Evolutionary conservation across 2,797 vertebrate species (phyloP), one percentile per base, ranked within the genome.

Genomic region (Chelidonichthys spinosus): DNA sequence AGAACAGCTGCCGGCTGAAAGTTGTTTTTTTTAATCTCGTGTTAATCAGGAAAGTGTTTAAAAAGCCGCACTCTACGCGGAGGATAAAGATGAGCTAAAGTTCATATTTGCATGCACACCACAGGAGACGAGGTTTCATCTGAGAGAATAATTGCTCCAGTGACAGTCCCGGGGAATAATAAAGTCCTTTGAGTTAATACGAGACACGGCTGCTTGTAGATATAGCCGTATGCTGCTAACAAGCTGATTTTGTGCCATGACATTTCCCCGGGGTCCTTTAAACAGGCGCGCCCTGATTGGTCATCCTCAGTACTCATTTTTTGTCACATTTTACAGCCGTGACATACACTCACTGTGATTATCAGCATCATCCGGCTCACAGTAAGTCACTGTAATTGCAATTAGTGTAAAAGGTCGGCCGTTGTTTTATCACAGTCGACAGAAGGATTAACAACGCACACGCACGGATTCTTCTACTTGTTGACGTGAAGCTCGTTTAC

Each of bases 331-430:
- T 90, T 85, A 91, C 84, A 79, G 82, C 88, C 66, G 49, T 73
- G 88, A 87, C 86, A 83, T 77, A 86, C 74, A 79, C 68, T 73
- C 47, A 25, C 67, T 43, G 39, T 84, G 80, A 88, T 90, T 86
- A 88, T 80, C 84, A 83, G 86, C 81, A 75, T 63, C 25, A 73
- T 25, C 76, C 15, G 40, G 78, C 71, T 80, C 71, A 81, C 76
- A 74, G 82, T 91, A 89, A 89, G 84, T 93, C 90, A 87, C 67
- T 33, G 63, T 84, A 85, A 89, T 88, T 90, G 89, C 89, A 92
- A 91, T 92, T 90, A 91, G 87, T 67, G 68, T 77, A 73, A 90
- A 93, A 93, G 90, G 90, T 93, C 90, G 89, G 39, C 2, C 7
- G 47, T 68, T 40, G 61, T 78, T 92, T 78, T 60, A 83, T 85